phyloP scores from a whole-genome alignment of 1,140 invertebrate genomes.

The Drosophila seguyi region DNA sequence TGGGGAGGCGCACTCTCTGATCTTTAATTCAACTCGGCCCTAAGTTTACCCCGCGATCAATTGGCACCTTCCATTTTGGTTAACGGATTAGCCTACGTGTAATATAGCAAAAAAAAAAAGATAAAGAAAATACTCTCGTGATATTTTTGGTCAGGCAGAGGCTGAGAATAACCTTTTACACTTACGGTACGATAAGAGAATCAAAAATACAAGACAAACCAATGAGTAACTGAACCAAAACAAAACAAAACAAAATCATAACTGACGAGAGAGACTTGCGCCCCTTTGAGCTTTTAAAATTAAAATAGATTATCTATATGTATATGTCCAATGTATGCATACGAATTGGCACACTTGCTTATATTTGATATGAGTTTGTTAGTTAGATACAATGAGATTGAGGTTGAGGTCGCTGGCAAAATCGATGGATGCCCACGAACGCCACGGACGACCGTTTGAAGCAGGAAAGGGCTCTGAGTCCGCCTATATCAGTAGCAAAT shows the following conservation, averaged over 20 bases:
- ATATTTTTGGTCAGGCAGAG: conserved; percentile 66
- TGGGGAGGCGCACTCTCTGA: conserved; percentile 71
- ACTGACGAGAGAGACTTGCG: conserved; percentile 74
- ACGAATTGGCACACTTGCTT: conserved; percentile 71
- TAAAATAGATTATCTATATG: conserved; percentile 36
- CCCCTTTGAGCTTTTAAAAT: conserved; percentile 71
- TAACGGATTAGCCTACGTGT: conserved; percentile 55
- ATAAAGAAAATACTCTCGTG: conserved; percentile 55
- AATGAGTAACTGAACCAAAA: conserved; percentile 36
- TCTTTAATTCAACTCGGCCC: conserved; percentile 37
- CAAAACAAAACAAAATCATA: conserved; percentile 22
- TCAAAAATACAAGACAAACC: conserved; percentile 26
- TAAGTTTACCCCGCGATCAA: conserved; percentile 40
- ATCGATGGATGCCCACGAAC: conserved; percentile 23
- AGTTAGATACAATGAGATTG: conserved; percentile 72
- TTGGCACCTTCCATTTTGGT: conserved; percentile 43
- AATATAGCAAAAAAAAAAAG: conserved; percentile 56
- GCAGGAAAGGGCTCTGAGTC: conserved; percentile 79
- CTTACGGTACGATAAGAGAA: conserved; percentile 44
- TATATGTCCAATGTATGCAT: conserved; percentile 57
- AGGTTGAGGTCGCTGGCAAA: conserved; percentile 58
- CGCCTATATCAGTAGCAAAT: conserved; percentile 77
- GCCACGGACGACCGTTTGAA: conserved; percentile 50
- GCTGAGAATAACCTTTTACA: conserved; percentile 46
- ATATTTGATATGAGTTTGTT: conserved; percentile 81